Evolutionary conservation across 1,140 invertebrate species (phyloP), one percentile per base, ranked within the genome.

Genomic region (Prorops nasuta): DNA sequence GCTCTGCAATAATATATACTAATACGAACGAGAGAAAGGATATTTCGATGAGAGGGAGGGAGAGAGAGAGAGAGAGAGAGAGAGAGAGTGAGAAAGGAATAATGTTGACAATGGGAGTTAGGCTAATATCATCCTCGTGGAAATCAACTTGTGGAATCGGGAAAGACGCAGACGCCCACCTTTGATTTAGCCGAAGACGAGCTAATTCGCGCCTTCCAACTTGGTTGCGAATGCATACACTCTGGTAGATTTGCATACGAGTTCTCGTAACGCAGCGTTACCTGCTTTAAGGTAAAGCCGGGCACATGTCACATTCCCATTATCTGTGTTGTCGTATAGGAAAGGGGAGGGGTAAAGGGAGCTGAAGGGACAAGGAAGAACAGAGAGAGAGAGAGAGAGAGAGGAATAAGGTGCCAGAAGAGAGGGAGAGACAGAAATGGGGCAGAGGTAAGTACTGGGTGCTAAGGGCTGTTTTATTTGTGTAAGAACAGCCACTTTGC

Each of bases 381-480:
- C n/a, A 24, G 37, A 48, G 40, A 45, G 22, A 20, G 32, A 43
- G 51, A 45, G 45, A 16, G 32, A 32, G 28, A 21, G 32, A 24
- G 35, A 37, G 8, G 18, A 31, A 36, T 2, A n/a, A 10, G 12
- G 31, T 19, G 21, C 24, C 0, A 36, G 34, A n/a, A n/a, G n/a
- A n/a, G n/a, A n/a, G n/a, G n/a, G n/a, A n/a, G n/a, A n/a, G n/a
- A n/a, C n/a, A n/a, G n/a, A n/a, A n/a, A n/a, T n/a, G n/a, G 52
- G 20, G 37, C 46, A 62, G 64, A 69, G 61, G 60, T 69, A 69
- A 75, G 69, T 74, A 72, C 71, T 69, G 56, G 62, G 51, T 61
- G 60, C 69, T 74, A 73, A 77, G 73, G 74, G 69, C 66, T 72
- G 67, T 76, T 74, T 77, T 74, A 77, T 76, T 77, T 75, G 70